These are phyloP conservation scores for Nymphalis polychloros DNA, from an alignment of 2,888 invertebrate species.

Conservation along the genomic window DNA sequence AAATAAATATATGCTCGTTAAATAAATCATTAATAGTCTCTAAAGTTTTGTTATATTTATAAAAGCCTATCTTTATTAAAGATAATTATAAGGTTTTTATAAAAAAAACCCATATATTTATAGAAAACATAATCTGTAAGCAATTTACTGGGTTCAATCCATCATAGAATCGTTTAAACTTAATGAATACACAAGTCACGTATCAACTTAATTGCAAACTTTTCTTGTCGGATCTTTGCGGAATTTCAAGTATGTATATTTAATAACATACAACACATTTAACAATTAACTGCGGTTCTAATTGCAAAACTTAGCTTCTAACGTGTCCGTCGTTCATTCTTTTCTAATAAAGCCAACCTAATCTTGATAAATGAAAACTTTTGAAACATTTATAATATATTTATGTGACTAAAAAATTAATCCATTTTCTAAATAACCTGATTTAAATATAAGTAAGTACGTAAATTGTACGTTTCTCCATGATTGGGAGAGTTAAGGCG, in stretches of 20 bases:
- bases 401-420: too few relatives aligned
- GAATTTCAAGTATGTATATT: not conserved
- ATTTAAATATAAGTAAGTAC: not conserved
- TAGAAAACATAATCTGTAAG: too few relatives aligned
- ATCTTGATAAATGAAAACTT: too few relatives aligned
- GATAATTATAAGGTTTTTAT: not conserved
- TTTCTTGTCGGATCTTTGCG: constrained; percentile 6
- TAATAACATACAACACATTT: not conserved
- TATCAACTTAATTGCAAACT: constrained; percentile 17
- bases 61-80: too few relatives aligned
- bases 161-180: constrained; percentile 2
- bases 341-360: not conserved
- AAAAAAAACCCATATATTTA: not conserved
- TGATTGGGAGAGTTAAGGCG: not conserved
- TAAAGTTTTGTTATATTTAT: too few relatives aligned
- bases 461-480: not conserved
- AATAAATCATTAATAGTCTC: too few relatives aligned
- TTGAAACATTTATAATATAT: too few relatives aligned
- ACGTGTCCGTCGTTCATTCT: not conserved
- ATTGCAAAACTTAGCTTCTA: not conserved
- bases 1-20: too few relatives aligned
- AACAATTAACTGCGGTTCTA: not conserved
- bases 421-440: not conserved
- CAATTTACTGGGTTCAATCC: too few relatives aligned
- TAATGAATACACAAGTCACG: constrained; percentile 15